Evolutionary conservation across 2,888 invertebrate genomes (phyloP), one percentile per base, ranked within the genome.

Genomic region (Crocallis elinguaria): DNA sequence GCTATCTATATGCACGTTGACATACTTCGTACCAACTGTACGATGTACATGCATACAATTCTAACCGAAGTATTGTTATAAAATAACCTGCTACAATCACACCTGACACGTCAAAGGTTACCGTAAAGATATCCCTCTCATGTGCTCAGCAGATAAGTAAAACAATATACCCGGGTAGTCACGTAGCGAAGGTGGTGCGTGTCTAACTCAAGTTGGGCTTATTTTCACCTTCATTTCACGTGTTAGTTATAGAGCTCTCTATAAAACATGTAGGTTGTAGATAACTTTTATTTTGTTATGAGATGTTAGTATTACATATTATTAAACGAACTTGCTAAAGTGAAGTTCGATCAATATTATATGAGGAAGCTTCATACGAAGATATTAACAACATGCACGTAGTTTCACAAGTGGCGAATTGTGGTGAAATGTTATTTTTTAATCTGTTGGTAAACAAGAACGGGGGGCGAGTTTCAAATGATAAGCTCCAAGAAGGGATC

Each of bases 161-260:
- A 53, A 48, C 33, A 32, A 54, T 50, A 49, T 30, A 35, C 5
- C 3, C n/a, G 16, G 50, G 14, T 52, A 45, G 52, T 49, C 56
- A 60, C 60, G 60, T 56, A 33, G 38, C 11, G 27, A 9, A 37
- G 41, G n/a, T 14, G 32, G 66, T 44, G 51, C 78, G 79, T 79
- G 79, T 68, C 68, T 57, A 50, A 53, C 57, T 60, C 73, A 73
- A 77, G 73, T 79, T 77, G 64, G 63, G 76, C 76, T 79, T 73
- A 77, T 79, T 76, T 64, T 41, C 38, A 51, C 44, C 52, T 48
- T 57, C 57, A 58, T 66, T 58, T 62, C 49, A 51, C 41, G 45
- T 35, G 39, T 35, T 27, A 45, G 35, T 30, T 41, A 44, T 29
- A 17, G 14, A 17, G 14, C 27, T 16, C 25, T 6, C 14, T 29